These are phyloP conservation scores for Oriolus oriolus DNA, from an alignment of 2,113 vertebrate genomes.

Conservation along the genomic window DNA sequence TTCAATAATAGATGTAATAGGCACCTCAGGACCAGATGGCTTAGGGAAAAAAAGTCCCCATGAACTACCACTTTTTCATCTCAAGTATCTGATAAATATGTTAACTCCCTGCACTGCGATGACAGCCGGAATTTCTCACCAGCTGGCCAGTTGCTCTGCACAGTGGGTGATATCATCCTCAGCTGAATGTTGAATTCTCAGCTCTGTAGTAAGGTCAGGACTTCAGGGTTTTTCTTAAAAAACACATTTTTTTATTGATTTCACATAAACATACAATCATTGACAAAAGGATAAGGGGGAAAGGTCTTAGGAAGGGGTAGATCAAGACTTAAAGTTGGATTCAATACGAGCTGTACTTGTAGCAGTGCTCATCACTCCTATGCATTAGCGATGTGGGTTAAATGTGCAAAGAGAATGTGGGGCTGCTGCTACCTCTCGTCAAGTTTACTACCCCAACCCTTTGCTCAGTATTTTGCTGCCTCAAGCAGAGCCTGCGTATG, in stretches of 20 bases:
- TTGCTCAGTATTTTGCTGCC: neutral
- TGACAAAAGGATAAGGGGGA: neutral
- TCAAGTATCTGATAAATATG: constrained; percentile 76
- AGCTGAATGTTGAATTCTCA: constrained; percentile 4
- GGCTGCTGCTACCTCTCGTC: neutral
- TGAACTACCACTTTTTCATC: constrained; percentile 71
- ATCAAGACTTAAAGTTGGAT: neutral
- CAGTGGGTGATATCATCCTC: neutral
- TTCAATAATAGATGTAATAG: constrained; percentile 78
- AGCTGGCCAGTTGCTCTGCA: constrained; percentile 69
- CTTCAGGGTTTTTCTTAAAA: neutral
- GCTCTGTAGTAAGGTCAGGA: constrained; percentile 7
- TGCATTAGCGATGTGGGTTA: neutral
- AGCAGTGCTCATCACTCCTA: neutral
- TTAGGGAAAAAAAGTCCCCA: constrained; percentile 51
- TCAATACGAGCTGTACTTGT: accelerated
- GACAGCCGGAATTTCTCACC: constrained; percentile 65
- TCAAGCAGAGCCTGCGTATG: neutral
- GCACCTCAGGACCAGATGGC: constrained; percentile 78
- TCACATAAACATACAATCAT: neutral
- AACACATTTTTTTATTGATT: neutral
- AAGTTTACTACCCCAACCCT: neutral
- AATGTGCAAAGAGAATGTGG: neutral
- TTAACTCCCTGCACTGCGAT: constrained; percentile 44
- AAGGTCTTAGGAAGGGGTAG: neutral